Percentiles rank a stretch among this genome's conserved stretches.
Evolutionary conservation across 2,888 invertebrate genomes (phyloP).

Genomic region (Latrodectus hesperus): DNA sequence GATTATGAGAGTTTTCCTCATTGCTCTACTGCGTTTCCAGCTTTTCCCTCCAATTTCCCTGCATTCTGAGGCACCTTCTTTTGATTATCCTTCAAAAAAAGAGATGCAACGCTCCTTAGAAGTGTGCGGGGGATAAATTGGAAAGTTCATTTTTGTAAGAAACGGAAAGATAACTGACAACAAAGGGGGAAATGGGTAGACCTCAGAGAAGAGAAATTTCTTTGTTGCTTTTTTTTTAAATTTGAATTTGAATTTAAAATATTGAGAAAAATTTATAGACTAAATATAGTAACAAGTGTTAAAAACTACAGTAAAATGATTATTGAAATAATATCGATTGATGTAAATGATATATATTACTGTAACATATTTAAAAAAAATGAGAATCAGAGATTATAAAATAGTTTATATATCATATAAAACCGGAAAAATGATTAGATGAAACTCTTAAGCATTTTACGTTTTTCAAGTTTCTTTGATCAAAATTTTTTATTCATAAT

Average conservation of each 20-base stretch:
- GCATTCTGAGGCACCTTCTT: conserved; percentile 5
- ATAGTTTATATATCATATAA: too few relatives aligned
- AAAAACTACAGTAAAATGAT: too few relatives aligned
- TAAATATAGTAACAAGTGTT: too few relatives aligned
- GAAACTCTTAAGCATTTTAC: too few relatives aligned
- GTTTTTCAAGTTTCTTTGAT: too few relatives aligned
- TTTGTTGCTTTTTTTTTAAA: neutral
- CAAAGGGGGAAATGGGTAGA: neutral
- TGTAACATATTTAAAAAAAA: too few relatives aligned
- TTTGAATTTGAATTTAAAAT: neutral
- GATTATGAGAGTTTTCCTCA: conserved; percentile 51
- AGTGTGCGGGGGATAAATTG: conserved; percentile 3
- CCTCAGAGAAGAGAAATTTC: neutral
- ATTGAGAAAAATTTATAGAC: too few relatives aligned
- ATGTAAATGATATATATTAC: too few relatives aligned
- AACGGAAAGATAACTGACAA: neutral
- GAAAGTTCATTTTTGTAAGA: conserved; percentile 24
- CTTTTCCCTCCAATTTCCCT: conserved; percentile 28
- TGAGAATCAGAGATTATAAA: too few relatives aligned
- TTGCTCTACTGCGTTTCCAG: conserved; percentile 3
- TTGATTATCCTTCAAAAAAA: conserved; percentile 36
- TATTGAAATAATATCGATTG: too few relatives aligned
- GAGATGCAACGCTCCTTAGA: conserved; percentile 18
- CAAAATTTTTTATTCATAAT: too few relatives aligned
- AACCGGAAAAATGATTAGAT: too few relatives aligned